These are phyloP conservation scores for Tachysurus fulvidraco DNA, from an alignment of 2,113 vertebrate species.

Conservation along the genomic window DNA sequence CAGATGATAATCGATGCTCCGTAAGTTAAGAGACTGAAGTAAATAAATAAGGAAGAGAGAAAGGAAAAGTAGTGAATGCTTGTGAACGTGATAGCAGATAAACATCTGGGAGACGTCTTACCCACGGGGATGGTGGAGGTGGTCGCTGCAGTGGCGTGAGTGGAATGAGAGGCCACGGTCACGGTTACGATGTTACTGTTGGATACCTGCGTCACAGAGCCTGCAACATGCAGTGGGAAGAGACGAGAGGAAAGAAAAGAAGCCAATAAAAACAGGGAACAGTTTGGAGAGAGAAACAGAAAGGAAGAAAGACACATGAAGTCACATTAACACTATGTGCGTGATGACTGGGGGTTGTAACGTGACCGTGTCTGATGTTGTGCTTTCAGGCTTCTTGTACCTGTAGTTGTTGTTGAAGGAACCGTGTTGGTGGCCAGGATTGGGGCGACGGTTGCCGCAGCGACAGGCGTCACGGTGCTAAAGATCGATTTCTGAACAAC, in stretches of 20 bases:
- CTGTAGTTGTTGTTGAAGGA: slow-evolving; percentile 87
- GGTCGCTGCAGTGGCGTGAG: slow-evolving; percentile 91
- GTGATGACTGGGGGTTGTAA: background rate
- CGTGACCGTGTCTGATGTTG: background rate
- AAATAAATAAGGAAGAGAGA: background rate
- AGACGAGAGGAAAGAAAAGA: background rate
- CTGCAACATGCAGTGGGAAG: slow-evolving; percentile 61
- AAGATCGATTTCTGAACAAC: slow-evolving; percentile 89
- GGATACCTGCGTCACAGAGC: slow-evolving; percentile 86
- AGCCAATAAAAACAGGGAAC: background rate
- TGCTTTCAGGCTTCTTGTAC: slow-evolving; percentile 59
- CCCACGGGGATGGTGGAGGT: slow-evolving; percentile 96
- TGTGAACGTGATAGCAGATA: background rate
- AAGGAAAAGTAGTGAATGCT: background rate
- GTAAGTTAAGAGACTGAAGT: background rate
- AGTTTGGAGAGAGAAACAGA: background rate
- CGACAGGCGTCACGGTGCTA: slow-evolving; percentile 91
- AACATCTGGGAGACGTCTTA: slow-evolving; percentile 66
- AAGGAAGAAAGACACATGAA: background rate
- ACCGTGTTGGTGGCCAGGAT: slow-evolving; percentile 94
- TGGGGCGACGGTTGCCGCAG: slow-evolving; percentile 94
- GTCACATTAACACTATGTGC: background rate
- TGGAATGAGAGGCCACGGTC: slow-evolving; percentile 95
- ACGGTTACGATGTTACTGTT: slow-evolving; percentile 93
- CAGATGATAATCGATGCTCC: background rate